Percentiles rank a stretch among this genome's conserved stretches.
Evolutionary conservation across 2,797 vertebrate genomes (phyloP).

Genomic region (Notoglanidium macrostoma): DNA sequence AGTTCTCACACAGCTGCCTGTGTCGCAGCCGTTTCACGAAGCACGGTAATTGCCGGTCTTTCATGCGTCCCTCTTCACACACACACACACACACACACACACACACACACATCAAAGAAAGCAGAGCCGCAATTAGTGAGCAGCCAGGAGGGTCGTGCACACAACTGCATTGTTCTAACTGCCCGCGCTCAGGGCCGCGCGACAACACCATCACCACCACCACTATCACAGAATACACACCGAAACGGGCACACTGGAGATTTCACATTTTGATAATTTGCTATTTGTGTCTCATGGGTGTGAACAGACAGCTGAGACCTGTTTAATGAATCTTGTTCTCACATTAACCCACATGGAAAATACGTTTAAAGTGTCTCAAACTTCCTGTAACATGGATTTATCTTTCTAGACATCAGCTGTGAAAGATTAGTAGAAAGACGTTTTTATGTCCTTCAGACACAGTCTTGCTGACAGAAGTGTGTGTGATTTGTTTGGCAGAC

Average conservation of each 20-base stretch:
- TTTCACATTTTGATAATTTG: background rate
- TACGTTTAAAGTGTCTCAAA: background rate
- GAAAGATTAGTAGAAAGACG: slow-evolving; percentile 11
- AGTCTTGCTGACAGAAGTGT: background rate
- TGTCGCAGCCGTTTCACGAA: slow-evolving; percentile 80
- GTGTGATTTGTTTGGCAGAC: slow-evolving; percentile 16
- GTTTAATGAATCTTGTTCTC: background rate
- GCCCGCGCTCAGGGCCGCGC: background rate
- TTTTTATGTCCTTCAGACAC: slow-evolving; percentile 12
- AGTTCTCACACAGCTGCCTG: slow-evolving; percentile 76
- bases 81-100: slow-evolving; percentile 64
- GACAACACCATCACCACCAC: background rate
- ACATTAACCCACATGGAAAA: slow-evolving; percentile 7
- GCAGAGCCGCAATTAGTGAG: slow-evolving; percentile 79
- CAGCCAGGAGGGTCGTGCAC: slow-evolving; percentile 71
- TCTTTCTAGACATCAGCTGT: slow-evolving; percentile 5
- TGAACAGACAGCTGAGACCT: slow-evolving; percentile 1
- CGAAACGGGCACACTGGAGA: background rate
- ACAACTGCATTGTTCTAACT: slow-evolving; percentile 56
- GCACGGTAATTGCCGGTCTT: slow-evolving; percentile 81
- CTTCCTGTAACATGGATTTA: slow-evolving; percentile 17
- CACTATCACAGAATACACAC: background rate
- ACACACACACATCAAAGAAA: slow-evolving; percentile 72
- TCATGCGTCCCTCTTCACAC: slow-evolving; percentile 78
- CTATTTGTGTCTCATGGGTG: slow-evolving; percentile 11